Base-by-base conservation (phyloP, 1,140 invertebrate genomes). In the Heliconius congener region DNA sequence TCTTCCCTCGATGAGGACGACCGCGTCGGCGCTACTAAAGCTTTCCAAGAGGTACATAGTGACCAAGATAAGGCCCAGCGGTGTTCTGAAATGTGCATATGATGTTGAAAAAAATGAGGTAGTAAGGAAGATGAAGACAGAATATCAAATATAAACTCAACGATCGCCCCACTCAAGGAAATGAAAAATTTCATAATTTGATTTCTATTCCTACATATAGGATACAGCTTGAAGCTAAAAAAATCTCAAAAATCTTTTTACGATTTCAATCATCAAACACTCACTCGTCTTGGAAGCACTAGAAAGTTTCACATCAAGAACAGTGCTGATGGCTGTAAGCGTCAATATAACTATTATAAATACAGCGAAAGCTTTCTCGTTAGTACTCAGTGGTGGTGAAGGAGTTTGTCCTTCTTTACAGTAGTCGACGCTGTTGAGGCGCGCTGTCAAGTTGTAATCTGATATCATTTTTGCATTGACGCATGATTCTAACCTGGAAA, bases 21-120 rank as follows among this genome's bases (percentile, higher is more conserved):
- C 1, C 84, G 84, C 19, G 86, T 81, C 1, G 86, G 82, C 23
- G 89, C 87, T 1, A 73, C 78, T 74, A 93, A 87, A 27, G 86
- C 78, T 23, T 85, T 85, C 92, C 92, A 93, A 57, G 87, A 87
- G 8, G 83, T 84, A 0, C 73, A 83, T 39, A 91, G 39, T 0
- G 91, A 93, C 88, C 88, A 93, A 8, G 86, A 82, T 19, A 92
- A 79, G 19, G 87, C 84, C 89, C 91, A 92, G 16, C 84, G 81
- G 13, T 78, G 70, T 8, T 83, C 90, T 90, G 73, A 6, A 57
- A 57, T 57, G 11, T 57, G 1, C 16, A 18, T 52, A 52, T 19
- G 50, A 19, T 52, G 18, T 52, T 18, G 18, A 52, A 5, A 52
- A 5, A 52, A 16, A 18, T 1, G 1, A 52, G 16, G 5, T 5